These are phyloP conservation scores for Pelvicachromis taeniatus DNA, from an alignment of 2,113 vertebrate species.

Conservation along the genomic window DNA sequence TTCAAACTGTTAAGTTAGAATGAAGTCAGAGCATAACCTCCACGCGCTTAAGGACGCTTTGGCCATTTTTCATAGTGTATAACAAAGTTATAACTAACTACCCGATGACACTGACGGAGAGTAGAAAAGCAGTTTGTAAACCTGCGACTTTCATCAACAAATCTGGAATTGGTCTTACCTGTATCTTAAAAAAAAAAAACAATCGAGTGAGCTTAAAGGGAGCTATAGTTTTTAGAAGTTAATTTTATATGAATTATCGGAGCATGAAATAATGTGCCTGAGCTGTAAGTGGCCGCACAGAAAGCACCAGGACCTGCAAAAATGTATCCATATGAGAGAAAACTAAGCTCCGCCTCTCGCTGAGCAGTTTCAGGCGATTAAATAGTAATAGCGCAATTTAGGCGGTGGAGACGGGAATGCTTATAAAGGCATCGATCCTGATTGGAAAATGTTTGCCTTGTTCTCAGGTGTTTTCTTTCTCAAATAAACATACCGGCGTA, in stretches of 20 bases:
- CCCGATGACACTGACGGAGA: background rate
- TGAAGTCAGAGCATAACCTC: background rate
- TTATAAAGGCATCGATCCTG: background rate
- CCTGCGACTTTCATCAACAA: background rate
- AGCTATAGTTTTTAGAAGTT: background rate
- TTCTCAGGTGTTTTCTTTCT: background rate
- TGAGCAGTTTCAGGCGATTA: background rate
- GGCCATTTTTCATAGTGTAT: background rate
- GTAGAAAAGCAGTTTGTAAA: background rate
- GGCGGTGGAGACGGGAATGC: background rate
- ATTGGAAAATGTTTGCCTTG: background rate
- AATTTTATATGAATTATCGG: background rate
- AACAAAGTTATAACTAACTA: background rate
- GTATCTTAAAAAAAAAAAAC: background rate
- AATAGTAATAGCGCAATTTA: background rate
- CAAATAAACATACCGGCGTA: background rate
- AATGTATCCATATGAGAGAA: background rate
- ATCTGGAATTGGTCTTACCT: background rate
- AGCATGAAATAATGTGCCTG: background rate
- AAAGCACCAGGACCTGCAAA: background rate
- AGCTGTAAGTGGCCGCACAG: background rate
- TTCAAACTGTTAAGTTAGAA: background rate
- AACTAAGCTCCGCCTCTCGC: conserved; percentile 23
- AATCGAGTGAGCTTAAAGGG: background rate
- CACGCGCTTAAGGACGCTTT: background rate